These are phyloP conservation scores for Hephaestus fuliginosus DNA, from an alignment of 2,797 vertebrate species.

Conservation along the genomic window DNA sequence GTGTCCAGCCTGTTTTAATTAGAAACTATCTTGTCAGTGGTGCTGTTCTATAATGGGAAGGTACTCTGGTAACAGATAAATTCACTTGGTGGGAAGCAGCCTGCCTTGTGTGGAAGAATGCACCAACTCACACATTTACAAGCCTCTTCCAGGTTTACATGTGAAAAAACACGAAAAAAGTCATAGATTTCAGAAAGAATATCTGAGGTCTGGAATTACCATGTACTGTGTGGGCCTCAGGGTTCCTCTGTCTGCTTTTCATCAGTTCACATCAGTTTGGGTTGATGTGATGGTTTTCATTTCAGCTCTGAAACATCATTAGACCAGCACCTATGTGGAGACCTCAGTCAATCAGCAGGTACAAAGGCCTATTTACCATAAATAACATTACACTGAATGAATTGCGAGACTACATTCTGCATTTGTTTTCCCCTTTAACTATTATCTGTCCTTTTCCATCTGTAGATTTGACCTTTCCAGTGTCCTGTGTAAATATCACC, in stretches of 20 bases:
- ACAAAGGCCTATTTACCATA: background rate
- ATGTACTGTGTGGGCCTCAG: background rate
- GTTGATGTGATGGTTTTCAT: background rate
- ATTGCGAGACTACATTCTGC: background rate
- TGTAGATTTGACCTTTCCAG: constrained; percentile 1
- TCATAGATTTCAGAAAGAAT: background rate
- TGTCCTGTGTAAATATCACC: background rate
- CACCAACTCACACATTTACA: background rate
- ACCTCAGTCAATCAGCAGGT: background rate
- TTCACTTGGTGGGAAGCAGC: too few species aligned
- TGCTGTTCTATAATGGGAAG: background rate
- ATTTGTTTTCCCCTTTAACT: background rate
- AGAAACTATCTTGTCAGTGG: background rate
- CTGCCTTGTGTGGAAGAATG: background rate
- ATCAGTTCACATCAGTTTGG: background rate
- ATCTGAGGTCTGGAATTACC: background rate
- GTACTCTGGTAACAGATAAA: background rate
- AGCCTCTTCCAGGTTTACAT: background rate
- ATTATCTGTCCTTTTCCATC: background rate
- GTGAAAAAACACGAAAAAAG: background rate
- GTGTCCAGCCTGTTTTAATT: background rate
- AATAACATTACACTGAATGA: background rate
- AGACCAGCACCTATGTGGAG: background rate
- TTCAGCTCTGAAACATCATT: background rate
- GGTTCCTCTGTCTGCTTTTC: background rate